Conservation (phyloP, 2,113 vertebrate species). For the Isichthys henryi region DNA sequence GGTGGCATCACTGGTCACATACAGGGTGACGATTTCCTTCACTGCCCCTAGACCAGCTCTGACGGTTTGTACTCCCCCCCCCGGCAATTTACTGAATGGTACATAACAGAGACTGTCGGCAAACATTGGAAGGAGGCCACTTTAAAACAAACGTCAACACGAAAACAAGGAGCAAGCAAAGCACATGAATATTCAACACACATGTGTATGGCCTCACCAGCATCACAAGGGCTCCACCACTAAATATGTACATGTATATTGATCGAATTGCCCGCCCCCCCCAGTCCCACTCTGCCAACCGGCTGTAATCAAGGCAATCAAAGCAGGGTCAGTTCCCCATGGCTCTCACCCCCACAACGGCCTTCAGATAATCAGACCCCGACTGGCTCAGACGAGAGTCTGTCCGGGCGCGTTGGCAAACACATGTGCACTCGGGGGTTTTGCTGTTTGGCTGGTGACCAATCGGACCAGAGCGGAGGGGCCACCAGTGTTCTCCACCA, state of each 20-base stretch:
- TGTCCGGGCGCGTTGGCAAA: conserved; percentile 24
- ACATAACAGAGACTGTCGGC: no score
- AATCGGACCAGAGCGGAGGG: conserved; percentile 36
- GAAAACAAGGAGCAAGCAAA: not conserved
- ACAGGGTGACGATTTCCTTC: not conserved
- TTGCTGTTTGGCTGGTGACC: conserved; percentile 37
- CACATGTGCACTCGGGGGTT: conserved; percentile 31
- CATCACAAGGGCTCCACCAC: not conserved
- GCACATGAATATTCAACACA: conserved; percentile 42
- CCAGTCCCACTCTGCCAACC: not conserved
- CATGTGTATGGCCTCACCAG: not conserved
- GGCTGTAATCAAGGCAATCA: conserved; percentile 35
- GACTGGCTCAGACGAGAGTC: conserved; percentile 33
- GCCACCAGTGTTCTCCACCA: conserved; percentile 31
- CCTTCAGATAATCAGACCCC: conserved; percentile 44
- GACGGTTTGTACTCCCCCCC: not conserved
- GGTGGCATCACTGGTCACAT: not conserved
- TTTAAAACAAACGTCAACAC: not conserved
- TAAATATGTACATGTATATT: conserved; percentile 31
- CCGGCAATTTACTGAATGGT: not conserved
- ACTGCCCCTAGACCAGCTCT: not conserved
- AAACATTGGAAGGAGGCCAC: not conserved
- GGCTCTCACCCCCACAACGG: not conserved
- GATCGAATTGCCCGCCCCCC: conserved; percentile 47
- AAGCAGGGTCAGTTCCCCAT: conserved; percentile 16